Percentiles rank a stretch among this genome's conserved stretches.
These are phyloP conservation scores for Entomyzon cyanotis DNA, from an alignment of 2,113 vertebrate genomes.

Conservation along the genomic window DNA sequence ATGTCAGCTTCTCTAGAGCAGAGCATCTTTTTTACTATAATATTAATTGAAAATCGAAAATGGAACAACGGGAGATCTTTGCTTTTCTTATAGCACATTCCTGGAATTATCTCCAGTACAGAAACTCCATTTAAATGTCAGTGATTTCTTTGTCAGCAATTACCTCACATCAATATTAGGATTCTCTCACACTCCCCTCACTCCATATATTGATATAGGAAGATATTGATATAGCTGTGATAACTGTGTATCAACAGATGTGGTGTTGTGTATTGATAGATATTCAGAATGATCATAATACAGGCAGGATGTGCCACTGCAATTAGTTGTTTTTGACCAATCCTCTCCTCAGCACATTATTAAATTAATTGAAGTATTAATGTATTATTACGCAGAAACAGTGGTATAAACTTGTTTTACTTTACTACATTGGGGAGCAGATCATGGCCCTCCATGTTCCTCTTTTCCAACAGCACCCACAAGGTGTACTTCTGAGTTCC, in stretches of 20 bases:
- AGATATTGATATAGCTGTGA: background rate
- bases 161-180: background rate
- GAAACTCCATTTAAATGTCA: background rate
- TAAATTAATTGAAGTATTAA: background rate
- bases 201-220: background rate
- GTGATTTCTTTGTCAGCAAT: background rate
- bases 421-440: background rate
- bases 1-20: slow-evolving; percentile 25
- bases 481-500: background rate
- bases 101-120: background rate
- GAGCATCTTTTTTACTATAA: background rate
- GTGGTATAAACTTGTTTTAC: background rate
- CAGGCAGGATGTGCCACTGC: background rate
- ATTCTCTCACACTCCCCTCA: background rate
- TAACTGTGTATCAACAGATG: background rate
- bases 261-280: background rate
- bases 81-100: background rate
- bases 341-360: background rate
- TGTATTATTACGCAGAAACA: background rate
- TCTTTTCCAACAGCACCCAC: background rate
- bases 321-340: background rate
- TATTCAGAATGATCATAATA: background rate
- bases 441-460: background rate
- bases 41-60: slow-evolving; percentile 24
- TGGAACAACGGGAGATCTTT: background rate